Base-by-base conservation (phyloP, 2,797 vertebrate genomes). In the Phoxinus dragarum region DNA sequence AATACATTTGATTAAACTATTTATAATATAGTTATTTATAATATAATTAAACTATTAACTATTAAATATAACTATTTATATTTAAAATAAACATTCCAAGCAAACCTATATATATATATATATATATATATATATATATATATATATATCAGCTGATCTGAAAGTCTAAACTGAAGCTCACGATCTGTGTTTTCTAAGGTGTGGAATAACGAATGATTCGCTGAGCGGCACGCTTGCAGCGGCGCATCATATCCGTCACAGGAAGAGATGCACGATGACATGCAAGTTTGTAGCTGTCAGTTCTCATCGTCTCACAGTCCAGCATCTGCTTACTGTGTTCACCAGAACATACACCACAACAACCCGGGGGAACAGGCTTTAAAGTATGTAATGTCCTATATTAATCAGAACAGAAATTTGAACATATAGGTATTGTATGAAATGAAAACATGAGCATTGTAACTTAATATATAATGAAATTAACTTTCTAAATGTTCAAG, bases 201-300 rank as follows among this genome's bases (percentile, higher is more conserved):
- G 36, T 16, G 4, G 14, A 83, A 68, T 67, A 72, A 78, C 56
- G 78, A 69, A 84, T 75, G 14, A 36, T 81, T 87, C 21, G 54
- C 73, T 84, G 52, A 27, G 9, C 61, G 59, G 36, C 71, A 54
- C 23, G 14, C 80, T 78, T 64, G 40, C 31, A 36, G 72, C 38
- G 4, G 44, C 88, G 80, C 73, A 87, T 91, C 90, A 91, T 78
- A 89, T 89, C 90, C 90, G 93, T 90, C 82, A 87, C 89, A 36
- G 89, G 75, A 86, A 82, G 80, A 92, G 90, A 90, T 82, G 59
- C 34, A 84, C 27, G 6, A 23, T 82, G 89, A 76, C 66, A 82
- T 84, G 81, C 88, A 78, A 36, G 67, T 88, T 79, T 85, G 61
- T 42, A 89, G 31, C 88, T 88, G 88, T 85, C 88, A 84, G 86